Percentiles rank a stretch among this genome's conserved stretches.
phyloP scores from a whole-genome alignment of 2,113 vertebrate genomes.

The Trogon surrucura region DNA sequence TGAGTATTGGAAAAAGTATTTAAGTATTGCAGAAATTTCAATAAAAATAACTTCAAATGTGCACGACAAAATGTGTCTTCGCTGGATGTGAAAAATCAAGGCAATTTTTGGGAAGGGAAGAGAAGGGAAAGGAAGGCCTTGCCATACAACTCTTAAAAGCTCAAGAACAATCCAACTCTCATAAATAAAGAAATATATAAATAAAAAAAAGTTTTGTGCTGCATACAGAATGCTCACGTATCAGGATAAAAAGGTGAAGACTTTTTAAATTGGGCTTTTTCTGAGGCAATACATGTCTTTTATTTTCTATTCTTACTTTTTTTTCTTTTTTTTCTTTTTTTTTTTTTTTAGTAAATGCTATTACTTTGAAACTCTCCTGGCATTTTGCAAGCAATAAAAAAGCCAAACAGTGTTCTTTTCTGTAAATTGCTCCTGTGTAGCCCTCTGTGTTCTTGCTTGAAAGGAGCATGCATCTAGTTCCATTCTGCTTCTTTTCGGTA shows the following conservation, averaged over 20 bases:
- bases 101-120: not conserved
- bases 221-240: not conserved
- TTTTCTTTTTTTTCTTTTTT: not conserved
- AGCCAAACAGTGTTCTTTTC: conserved; percentile 29
- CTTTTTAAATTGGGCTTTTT: conserved; percentile 30
- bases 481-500: conserved; percentile 2
- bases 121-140: too few relatives aligned
- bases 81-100: not conserved
- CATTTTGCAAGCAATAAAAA: conserved; percentile 41
- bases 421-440: conserved; percentile 16
- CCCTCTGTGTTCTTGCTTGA: not conserved
- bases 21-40: not conserved
- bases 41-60: not conserved
- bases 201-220: not conserved
- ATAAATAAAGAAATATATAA: not conserved
- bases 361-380: conserved; percentile 31
- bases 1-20: not conserved
- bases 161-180: rapidly evolving
- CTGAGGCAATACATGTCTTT: conserved; percentile 2
- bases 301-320: not conserved
- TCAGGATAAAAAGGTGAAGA: conserved; percentile 2
- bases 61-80: not conserved
- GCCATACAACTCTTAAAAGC: not conserved
- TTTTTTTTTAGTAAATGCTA: not conserved
- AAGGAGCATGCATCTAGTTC: not conserved